Conservation (phyloP, 2,113 vertebrate species). For the Peromyscus leucopus region DNA sequence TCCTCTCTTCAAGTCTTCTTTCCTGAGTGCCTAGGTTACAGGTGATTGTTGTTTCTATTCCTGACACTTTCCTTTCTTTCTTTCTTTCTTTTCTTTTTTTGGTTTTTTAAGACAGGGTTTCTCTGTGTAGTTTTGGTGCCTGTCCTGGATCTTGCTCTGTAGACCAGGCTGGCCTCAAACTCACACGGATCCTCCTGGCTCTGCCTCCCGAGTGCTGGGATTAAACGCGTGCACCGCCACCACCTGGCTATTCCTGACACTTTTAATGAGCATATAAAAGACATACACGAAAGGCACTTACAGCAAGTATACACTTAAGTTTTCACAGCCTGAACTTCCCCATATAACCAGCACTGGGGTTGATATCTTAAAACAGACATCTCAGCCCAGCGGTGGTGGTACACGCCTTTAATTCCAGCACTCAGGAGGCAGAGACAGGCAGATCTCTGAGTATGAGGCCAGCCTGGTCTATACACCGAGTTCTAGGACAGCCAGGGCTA, state of each 20-base stretch:
- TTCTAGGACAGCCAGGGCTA: background rate
- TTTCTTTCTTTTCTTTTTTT: background rate
- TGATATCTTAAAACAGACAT: background rate
- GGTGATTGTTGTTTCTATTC: background rate
- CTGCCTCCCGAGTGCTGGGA: no score
- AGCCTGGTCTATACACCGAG: background rate
- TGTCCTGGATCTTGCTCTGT: no score
- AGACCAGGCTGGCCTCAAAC: no score
- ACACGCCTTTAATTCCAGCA: background rate
- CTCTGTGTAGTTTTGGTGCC: no score
- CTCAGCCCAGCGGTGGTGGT: background rate
- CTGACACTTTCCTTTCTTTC: background rate
- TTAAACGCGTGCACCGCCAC: no score
- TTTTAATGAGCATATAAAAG: slow-evolving; percentile 3
- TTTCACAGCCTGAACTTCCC: slow-evolving; percentile 13
- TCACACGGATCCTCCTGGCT: no score
- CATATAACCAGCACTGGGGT: background rate
- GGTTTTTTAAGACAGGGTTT: background rate
- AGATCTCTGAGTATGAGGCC: background rate
- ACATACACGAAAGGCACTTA: background rate
- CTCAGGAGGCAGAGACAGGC: background rate
- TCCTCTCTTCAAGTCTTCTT: background rate
- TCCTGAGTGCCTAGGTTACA: background rate
- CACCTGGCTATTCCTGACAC: background rate
- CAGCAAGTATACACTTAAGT: background rate